Base-by-base conservation (phyloP, 2,113 vertebrate genomes). In the Crotophaga sulcirostris region DNA sequence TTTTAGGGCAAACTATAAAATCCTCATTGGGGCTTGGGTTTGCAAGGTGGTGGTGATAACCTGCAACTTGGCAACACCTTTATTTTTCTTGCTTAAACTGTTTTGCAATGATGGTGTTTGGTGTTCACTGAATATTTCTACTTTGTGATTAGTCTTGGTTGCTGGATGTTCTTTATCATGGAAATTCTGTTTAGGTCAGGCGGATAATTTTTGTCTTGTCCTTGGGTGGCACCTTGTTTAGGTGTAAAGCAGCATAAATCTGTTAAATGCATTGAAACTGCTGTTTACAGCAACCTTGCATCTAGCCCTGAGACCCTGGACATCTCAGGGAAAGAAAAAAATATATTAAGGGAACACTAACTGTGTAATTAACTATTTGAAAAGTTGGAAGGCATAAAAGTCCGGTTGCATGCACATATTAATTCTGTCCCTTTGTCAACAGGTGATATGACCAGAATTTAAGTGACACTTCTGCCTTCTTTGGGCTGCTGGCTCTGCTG, bases 341-440 rank as follows among this genome's bases (percentile, higher is more conserved):
- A 14, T 56, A 36, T 0, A 2, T 67, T 60, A 84, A 56, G 23
- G 69, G 24, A 91, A 75, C 52, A 72, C 20, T 36, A 52, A n/a
- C 47, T 58, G 38, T 12, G 9, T 63, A 54, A 64, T 67, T 78
- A 87, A 74, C 38, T 67, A 38, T 81, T 82, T 13, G 44, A 31
- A 78, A 92, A 56, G 11, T 15, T 86, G 73, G 52, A 91, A 90
- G 28, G 68, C 11, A 49, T 52, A 83, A 74, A 75, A 84, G 15
- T 40, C 79, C 26, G 40, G 17, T 62, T 94, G 73, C 73, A 72
- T 1, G 9, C 62, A 60, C 52, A 79, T 55, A 73, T 85, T 91
- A 83, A 74, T 74, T 83, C 91, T 95, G 83, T 82, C 64, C 49
- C 45, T 89, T 92, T 92, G 80, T 95, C 83, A 87, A 80, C 80